These are phyloP conservation scores for Machaerirhynchus nigripectus DNA, from an alignment of 2,113 vertebrate species.

Conservation along the genomic window DNA sequence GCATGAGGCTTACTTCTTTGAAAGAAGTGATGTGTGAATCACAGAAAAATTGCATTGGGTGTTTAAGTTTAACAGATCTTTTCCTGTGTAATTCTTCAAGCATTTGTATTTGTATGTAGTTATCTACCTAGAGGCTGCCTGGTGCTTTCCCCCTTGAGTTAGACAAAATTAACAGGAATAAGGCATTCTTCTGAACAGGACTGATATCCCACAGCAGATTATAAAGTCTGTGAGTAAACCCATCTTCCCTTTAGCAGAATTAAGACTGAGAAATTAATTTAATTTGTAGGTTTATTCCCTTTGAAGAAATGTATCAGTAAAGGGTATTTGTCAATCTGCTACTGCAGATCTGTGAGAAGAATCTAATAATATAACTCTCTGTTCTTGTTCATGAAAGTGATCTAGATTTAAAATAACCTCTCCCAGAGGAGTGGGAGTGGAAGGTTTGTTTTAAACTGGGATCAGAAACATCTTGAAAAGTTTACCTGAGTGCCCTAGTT, in stretches of 20 bases:
- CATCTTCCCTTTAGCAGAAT: neutral
- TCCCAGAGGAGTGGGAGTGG: neutral
- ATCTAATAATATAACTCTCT: neutral
- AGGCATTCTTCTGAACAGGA: neutral
- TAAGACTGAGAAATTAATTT: neutral
- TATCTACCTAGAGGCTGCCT: neutral
- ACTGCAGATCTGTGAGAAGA: neutral
- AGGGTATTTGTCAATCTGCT: neutral
- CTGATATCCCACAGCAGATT: neutral
- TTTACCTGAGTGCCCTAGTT: neutral
- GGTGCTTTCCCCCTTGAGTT: neutral
- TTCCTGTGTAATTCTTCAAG: neutral
- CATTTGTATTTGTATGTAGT: neutral
- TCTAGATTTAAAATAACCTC: slow-evolving; percentile 45
- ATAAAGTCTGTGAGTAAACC: neutral
- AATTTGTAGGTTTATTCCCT: neutral
- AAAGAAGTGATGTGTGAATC: neutral
- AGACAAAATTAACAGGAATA: neutral
- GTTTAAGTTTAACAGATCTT: slow-evolving; percentile 3
- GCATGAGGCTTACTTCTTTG: neutral
- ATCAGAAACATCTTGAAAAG: neutral
- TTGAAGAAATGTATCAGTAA: neutral
- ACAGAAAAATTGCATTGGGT: neutral
- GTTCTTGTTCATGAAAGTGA: neutral
- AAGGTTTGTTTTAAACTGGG: neutral